phyloP scores from a whole-genome alignment of 1,140 invertebrate genomes.

The Drosophila rufa region DNA sequence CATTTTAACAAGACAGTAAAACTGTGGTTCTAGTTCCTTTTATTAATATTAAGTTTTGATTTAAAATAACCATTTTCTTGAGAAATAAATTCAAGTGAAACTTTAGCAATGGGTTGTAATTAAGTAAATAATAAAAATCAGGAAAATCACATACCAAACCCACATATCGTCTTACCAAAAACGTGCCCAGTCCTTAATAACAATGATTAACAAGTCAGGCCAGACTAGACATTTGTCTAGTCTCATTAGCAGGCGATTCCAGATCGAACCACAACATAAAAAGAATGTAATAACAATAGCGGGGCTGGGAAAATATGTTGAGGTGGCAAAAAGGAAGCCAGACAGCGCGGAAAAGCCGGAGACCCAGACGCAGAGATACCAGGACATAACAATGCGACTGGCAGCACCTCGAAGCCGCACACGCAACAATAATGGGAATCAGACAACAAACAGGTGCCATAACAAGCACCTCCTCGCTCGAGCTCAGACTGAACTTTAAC shows the following conservation, averaged over 20 bases:
- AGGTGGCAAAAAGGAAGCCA: conserved; percentile 15
- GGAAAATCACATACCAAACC: neutral
- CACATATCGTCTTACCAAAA: neutral
- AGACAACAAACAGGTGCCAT: conserved; percentile 46
- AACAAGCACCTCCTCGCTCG: conserved; percentile 21
- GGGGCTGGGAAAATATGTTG: neutral
- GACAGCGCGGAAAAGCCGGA: conserved; percentile 46
- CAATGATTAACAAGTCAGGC: conserved; percentile 24
- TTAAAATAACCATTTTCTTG: too few species aligned
- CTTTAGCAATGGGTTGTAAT: neutral
- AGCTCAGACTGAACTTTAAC: conserved; percentile 26
- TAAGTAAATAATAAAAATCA: neutral
- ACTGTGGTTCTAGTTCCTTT: too few species aligned
- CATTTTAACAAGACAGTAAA: too few species aligned
- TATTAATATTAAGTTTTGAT: too few species aligned
- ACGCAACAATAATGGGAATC: conserved; percentile 43
- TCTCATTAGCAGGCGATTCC: conserved; percentile 42
- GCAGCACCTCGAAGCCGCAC: conserved; percentile 32
- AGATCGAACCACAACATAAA: conserved; percentile 11
- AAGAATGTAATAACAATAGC: conserved; percentile 25
- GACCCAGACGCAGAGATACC: conserved; percentile 47
- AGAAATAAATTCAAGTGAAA: too few species aligned
- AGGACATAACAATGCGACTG: conserved; percentile 38
- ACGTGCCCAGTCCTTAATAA: conserved; percentile 5
- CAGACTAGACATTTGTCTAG: conserved; percentile 29